Conservation (phyloP, 2,888 invertebrate species). For the Fissipunctia ypsillon region DNA sequence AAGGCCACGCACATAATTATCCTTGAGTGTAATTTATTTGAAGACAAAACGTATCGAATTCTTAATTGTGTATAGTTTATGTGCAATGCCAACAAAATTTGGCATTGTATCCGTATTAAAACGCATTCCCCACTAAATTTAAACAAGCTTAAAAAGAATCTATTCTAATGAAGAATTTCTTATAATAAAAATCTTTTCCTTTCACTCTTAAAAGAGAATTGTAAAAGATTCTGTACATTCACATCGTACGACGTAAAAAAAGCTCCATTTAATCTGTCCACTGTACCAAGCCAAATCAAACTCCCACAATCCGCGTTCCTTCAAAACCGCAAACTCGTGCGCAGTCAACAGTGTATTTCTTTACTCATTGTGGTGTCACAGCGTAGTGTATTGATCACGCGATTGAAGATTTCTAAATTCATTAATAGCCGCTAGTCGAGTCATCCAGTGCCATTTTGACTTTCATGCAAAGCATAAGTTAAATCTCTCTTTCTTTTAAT, state of each 20-base stretch:
- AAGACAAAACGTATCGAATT: neutral
- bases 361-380: constrained; percentile 8
- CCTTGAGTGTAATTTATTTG: constrained; percentile 19
- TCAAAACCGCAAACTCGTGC: constrained; percentile 69
- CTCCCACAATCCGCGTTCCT: constrained; percentile 73
- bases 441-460: neutral
- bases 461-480: neutral
- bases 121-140: neutral
- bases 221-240: neutral
- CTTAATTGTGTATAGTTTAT: too few species aligned
- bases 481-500: too few species aligned
- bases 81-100: too few species aligned
- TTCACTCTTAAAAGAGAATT: too few species aligned
- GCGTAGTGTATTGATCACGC: neutral
- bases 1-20: neutral
- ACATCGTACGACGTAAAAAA: neutral
- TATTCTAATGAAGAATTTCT: too few species aligned
- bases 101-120: neutral
- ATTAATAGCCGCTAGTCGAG: neutral
- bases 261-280: neutral
- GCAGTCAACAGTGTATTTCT: too few species aligned
- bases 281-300: constrained; percentile 52
- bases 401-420: neutral
- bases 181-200: too few species aligned
- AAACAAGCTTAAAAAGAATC: too few species aligned